Evolutionary conservation across 2,888 invertebrate species (phyloP).

Genomic region (Venusia cambrica): DNA sequence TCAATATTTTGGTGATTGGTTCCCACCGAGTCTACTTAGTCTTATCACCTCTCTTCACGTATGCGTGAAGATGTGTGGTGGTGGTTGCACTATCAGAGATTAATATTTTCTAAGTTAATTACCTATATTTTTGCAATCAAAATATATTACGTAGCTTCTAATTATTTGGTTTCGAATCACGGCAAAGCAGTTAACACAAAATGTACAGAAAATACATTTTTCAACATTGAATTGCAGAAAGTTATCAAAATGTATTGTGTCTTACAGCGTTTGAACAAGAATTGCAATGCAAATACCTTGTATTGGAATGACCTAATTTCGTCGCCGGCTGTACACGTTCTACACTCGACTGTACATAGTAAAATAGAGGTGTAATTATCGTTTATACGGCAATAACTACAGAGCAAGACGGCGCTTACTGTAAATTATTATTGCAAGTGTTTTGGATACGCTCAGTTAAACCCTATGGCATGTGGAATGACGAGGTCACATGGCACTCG

Average conservation of each 20-base stretch:
- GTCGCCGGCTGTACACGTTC: constrained; percentile 1
- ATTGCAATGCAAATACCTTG: background rate
- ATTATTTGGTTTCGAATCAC: too few relatives aligned
- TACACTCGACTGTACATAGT: constrained; percentile 6
- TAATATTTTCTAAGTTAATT: too few relatives aligned
- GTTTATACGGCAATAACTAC: constrained; percentile 33
- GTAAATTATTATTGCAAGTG: constrained; percentile 42
- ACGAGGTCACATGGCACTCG: constrained; percentile 22
- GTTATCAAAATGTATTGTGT: too few relatives aligned
- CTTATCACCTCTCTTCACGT: constrained; percentile 12
- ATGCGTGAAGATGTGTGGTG: constrained; percentile 3
- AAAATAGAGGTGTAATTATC: constrained; percentile 29
- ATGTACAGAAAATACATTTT: too few relatives aligned
- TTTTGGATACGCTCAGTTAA: constrained; percentile 37
- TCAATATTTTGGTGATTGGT: constrained; percentile 26
- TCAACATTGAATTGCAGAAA: too few relatives aligned
- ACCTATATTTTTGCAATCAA: too few relatives aligned
- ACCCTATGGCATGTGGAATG: constrained; percentile 38
- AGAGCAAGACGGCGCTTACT: constrained; percentile 36
- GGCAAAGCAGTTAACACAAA: too few relatives aligned
- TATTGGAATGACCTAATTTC: background rate
- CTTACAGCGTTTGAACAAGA: too few relatives aligned
- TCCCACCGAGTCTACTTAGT: constrained; percentile 17
- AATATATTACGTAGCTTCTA: too few relatives aligned
- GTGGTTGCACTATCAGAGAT: too few relatives aligned